Percentiles rank a stretch among this genome's conserved stretches.
phyloP scores from a whole-genome alignment of 2,797 vertebrate genomes.

The Pipistrellus pygmaeus region DNA sequence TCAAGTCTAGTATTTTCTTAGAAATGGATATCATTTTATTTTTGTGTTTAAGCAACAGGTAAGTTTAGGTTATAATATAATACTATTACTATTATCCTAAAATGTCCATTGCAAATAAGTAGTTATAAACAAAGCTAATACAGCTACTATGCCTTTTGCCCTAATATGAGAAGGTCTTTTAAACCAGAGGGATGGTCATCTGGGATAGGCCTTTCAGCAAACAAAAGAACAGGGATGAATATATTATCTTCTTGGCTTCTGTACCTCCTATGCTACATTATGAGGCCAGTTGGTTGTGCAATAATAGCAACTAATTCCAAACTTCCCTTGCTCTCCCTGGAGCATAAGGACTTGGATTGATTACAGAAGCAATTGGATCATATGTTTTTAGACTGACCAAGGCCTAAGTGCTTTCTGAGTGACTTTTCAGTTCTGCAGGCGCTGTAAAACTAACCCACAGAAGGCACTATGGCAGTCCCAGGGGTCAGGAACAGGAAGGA shows the following conservation, averaged over 20 bases:
- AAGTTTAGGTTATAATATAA: not conserved
- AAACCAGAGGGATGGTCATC: not conserved
- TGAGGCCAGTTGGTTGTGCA: not conserved
- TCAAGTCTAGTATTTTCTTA: not conserved
- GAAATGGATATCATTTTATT: constrained; percentile 2
- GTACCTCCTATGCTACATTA: not conserved
- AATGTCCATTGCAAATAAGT: not conserved
- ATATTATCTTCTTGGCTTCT: not conserved
- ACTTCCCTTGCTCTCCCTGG: not conserved
- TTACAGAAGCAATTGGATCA: not conserved
- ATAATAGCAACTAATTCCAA: not conserved
- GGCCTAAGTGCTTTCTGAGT: not conserved
- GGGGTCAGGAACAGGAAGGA: not conserved
- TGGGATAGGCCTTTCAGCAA: not conserved
- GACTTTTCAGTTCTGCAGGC: not conserved
- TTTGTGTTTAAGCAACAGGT: not conserved
- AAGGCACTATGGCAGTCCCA: not conserved
- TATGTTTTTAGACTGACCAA: not conserved
- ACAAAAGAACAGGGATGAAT: not conserved
- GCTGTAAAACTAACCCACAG: not conserved
- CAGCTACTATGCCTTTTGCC: not conserved
- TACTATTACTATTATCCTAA: not conserved
- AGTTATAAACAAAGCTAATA: not conserved
- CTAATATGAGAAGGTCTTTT: not conserved
- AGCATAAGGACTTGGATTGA: not conserved